Base-by-base conservation (phyloP, 2,797 vertebrate species). In the Aselliscus stoliczkanus region DNA sequence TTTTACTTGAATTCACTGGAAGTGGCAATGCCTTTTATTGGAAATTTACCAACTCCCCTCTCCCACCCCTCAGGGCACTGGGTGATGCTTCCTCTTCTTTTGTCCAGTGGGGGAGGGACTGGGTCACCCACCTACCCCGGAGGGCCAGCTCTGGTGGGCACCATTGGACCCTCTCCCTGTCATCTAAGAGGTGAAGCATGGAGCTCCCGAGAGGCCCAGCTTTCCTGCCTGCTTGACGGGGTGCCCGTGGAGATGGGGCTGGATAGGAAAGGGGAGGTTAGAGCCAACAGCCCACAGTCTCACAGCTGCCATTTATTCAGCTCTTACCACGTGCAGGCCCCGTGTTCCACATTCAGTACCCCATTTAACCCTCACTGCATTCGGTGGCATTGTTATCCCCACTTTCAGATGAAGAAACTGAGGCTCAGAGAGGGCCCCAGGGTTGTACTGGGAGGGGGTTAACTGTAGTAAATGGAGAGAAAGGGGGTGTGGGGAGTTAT, bases 1-100 rank as follows among this genome's bases (percentile, higher is more conserved):
- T 37, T 47, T 39, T 52, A 37, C 13, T 54, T 17, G 39, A 58
- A 69, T 42, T 69, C 69, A 8, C 0, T 2, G 52, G 73, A 75
- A 25, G 44, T 1, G 5, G n/a, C 2, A 7, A 37, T 2, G 20
- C 44, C 56, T 44, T 58, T 47, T 11, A 20, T 0, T 37, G n/a
- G 37, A 56, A 54, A 18, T 17, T 34, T 39, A 77, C 9, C 34
- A 39, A 14, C 2, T 1, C 83, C 47, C 1, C 1, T 23, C 2
- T 4, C 37, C 1, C 0, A n/a, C n/a, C n/a, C n/a, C n/a, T n/a
- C n/a, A 13, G 29, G 81, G 67, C 23, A 23, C 0, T n/a, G 15
- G 17, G 76, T 42, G 42, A n/a, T 3, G n/a, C 17, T 1, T 39
- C 17, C 54, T 77, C 39, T 52, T 44, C 34, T 56, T 58, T 18